phyloP scores from a whole-genome alignment of 2,797 vertebrate genomes.

The Propithecus perrieri region DNA sequence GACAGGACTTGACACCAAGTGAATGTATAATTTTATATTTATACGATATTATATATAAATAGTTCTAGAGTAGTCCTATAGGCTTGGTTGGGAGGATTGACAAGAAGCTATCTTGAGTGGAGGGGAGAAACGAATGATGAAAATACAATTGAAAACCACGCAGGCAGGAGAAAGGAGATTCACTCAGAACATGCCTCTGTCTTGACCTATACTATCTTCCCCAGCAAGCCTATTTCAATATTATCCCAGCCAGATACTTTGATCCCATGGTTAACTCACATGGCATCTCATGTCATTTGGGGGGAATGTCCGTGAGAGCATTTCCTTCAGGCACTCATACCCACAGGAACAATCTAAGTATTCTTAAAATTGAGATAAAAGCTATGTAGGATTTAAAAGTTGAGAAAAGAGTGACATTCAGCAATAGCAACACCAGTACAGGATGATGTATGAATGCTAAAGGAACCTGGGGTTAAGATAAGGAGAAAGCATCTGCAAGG shows the following conservation, averaged over 20 bases:
- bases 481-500: neutral
- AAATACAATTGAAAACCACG: neutral
- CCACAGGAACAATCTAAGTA: neutral
- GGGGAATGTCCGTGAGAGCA: neutral
- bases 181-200: neutral
- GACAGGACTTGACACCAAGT: neutral
- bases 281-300: neutral
- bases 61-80: neutral
- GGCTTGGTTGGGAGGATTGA: neutral
- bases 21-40: neutral
- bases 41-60: neutral
- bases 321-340: conserved; percentile 29
- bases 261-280: neutral
- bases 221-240: neutral
- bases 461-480: neutral
- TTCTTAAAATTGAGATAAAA: conserved; percentile 37
- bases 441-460: neutral
- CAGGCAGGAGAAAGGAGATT: neutral
- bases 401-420: neutral
- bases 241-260: neutral
- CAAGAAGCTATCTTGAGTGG: conserved; percentile 22
- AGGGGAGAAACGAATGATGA: neutral
- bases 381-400: neutral
- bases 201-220: neutral
- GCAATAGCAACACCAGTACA: neutral